These are phyloP conservation scores for Metopia argyrocephala DNA, from an alignment of 2,888 invertebrate species.

Conservation along the genomic window DNA sequence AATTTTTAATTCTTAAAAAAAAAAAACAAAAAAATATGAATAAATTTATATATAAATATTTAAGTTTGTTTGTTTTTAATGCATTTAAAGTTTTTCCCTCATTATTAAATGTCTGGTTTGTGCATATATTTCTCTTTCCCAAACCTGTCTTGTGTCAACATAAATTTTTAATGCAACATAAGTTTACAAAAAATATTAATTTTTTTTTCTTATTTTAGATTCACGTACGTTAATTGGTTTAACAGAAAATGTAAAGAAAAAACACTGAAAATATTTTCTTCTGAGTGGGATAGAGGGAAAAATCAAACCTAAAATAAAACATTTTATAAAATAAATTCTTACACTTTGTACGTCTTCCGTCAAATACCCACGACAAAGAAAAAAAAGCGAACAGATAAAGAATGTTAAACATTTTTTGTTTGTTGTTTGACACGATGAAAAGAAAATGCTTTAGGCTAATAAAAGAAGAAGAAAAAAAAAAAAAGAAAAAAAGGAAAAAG, in stretches of 20 bases:
- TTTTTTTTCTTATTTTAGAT: slow-evolving; percentile 43
- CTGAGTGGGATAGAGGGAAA: not conserved
- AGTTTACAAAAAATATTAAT: slow-evolving; percentile 28
- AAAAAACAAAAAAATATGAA: too few species aligned
- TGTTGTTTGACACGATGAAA: slow-evolving; percentile 50
- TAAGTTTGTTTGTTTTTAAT: too few species aligned
- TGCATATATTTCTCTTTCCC: not conserved
- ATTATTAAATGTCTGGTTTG: too few species aligned
- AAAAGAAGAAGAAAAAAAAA: slow-evolving; percentile 8
- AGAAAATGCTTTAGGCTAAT: slow-evolving; percentile 54
- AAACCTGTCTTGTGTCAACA: not conserved
- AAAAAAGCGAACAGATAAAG: not conserved
- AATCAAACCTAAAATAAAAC: slow-evolving; percentile 12
- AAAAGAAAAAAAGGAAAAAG: not conserved
- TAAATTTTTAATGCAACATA: slow-evolving; percentile 32
- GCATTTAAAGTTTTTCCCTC: too few species aligned
- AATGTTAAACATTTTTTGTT: slow-evolving; percentile 34
- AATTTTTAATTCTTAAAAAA: too few species aligned
- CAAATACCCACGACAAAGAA: slow-evolving; percentile 20
- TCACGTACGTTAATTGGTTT: slow-evolving; percentile 51
- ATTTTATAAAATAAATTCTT: slow-evolving; percentile 37
- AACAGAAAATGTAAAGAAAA: not conserved
- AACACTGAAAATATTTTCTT: too few species aligned
- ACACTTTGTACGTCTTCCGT: slow-evolving; percentile 32
- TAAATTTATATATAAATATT: too few species aligned